Evolutionary conservation across 2,888 invertebrate genomes (phyloP).

Genomic region (Abrostola triplasia): DNA sequence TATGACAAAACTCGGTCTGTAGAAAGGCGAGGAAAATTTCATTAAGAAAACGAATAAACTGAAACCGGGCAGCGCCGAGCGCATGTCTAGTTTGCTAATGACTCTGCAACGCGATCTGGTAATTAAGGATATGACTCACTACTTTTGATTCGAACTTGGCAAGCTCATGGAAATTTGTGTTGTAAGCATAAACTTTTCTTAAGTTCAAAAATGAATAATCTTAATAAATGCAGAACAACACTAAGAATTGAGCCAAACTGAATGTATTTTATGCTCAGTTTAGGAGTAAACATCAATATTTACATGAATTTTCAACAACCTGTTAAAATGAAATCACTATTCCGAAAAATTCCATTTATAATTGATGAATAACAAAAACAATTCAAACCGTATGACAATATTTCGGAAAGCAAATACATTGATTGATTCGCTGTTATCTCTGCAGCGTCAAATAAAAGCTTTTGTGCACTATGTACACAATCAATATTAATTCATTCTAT

Average conservation of each 20-base stretch:
- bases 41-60: neutral
- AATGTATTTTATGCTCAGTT: no score
- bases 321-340: no score
- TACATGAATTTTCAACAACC: no score
- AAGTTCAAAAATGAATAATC: slow-evolving; percentile 6
- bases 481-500: no score
- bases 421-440: neutral
- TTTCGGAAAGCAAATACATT: neutral
- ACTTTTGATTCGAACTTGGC: slow-evolving; percentile 8
- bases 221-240: neutral
- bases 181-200: neutral
- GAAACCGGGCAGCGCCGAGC: neutral
- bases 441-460: neutral
- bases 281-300: no score
- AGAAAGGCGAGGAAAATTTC: neutral
- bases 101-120: neutral
- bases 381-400: neutral
- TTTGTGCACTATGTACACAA: no score
- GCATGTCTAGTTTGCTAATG: slow-evolving; percentile 4
- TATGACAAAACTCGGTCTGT: neutral
- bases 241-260: neutral
- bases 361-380: neutral
- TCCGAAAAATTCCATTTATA: neutral
- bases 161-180: neutral
- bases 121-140: neutral